Percentiles rank a stretch among this genome's conserved stretches.
Evolutionary conservation across 2,888 invertebrate species (phyloP).

Genomic region (Pegoplata infirma): DNA sequence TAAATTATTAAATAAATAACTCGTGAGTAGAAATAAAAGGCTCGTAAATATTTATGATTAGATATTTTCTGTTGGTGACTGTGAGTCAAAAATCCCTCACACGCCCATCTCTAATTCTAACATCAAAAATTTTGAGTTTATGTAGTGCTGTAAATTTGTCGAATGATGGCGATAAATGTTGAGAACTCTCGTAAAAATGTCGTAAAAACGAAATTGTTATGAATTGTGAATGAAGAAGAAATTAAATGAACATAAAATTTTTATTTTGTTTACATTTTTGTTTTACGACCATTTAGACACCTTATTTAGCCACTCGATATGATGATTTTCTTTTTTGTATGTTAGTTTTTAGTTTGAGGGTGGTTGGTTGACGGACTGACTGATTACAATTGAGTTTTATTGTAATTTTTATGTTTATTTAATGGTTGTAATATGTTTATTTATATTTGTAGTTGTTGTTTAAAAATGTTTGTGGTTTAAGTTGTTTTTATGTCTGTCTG

Average conservation of each 20-base stretch:
- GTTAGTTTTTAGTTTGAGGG: slow-evolving; percentile 57
- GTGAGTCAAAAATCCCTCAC: too few relatives aligned
- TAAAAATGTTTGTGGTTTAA: slow-evolving; percentile 51
- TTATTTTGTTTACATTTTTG: slow-evolving; percentile 18
- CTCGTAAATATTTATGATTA: too few relatives aligned
- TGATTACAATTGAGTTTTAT: slow-evolving; percentile 45
- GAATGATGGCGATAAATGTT: slow-evolving; percentile 63
- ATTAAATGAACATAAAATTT: slow-evolving; percentile 60
- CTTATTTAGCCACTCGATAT: slow-evolving; percentile 38
- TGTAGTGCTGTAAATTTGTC: neutral
- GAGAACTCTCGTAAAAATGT: slow-evolving; percentile 62
- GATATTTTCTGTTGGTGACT: too few relatives aligned
- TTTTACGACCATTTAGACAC: slow-evolving; percentile 52
- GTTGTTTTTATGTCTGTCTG: slow-evolving; percentile 40
- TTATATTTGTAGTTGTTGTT: slow-evolving; percentile 54
- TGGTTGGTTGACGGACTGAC: too few relatives aligned
- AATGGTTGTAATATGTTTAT: slow-evolving; percentile 46
- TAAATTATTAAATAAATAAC: too few relatives aligned
- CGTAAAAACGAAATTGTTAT: slow-evolving; percentile 61
- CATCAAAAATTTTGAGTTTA: neutral
- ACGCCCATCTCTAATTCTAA: too few relatives aligned
- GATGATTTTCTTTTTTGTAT: slow-evolving; percentile 55
- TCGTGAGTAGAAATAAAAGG: too few relatives aligned
- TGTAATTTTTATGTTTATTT: slow-evolving; percentile 54
- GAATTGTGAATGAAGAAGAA: slow-evolving; percentile 45